Conservation (phyloP, 2,113 vertebrate genomes). For the Desmodus rotundus region DNA sequence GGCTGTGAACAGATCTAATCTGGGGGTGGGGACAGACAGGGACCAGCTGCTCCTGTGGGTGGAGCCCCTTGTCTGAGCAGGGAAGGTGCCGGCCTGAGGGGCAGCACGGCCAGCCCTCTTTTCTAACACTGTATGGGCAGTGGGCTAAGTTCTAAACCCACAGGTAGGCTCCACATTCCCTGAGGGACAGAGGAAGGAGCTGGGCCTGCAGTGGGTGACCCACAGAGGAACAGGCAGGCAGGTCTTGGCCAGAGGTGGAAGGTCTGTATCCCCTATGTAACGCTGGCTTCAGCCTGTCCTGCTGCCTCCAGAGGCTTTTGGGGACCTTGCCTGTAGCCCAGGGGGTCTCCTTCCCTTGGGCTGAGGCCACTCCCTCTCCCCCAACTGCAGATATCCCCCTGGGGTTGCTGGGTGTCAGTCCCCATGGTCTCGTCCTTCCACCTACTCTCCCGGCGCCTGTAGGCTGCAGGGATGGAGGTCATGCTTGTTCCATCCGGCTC, state of each 20-base stretch:
- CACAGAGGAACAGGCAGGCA: too few species aligned
- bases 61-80: background rate
- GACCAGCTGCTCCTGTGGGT: accelerated
- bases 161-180: background rate
- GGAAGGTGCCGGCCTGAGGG: background rate
- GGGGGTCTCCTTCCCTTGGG: background rate
- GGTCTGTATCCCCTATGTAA: background rate
- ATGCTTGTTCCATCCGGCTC: background rate
- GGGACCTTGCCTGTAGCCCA: background rate
- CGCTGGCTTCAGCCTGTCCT: accelerated
- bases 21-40: background rate
- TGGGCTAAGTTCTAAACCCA: background rate
- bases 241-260: background rate
- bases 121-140: accelerated
- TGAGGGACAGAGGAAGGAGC: background rate
- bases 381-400: too few species aligned
- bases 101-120: background rate
- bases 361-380: too few species aligned
- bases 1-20: background rate
- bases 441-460: too few species aligned
- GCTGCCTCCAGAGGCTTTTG: background rate
- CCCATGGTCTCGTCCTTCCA: accelerated
- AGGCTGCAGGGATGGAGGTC: background rate
- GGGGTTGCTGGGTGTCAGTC: too few species aligned
- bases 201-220: background rate